Evolutionary conservation across 2,113 vertebrate species (phyloP).

Genomic region (Oreocharis arfaki): DNA sequence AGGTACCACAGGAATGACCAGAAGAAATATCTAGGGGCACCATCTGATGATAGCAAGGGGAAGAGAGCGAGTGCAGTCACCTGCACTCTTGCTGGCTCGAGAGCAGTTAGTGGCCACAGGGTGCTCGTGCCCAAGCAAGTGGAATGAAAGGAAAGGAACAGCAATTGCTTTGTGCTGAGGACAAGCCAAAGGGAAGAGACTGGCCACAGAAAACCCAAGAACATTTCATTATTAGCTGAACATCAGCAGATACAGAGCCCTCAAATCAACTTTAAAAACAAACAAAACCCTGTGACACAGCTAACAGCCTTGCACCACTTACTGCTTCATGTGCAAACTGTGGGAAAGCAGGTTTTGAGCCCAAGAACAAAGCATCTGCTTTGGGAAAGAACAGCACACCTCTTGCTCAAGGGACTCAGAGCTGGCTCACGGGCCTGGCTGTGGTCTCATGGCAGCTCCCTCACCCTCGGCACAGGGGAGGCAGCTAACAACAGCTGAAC

Average conservation of each 20-base stretch:
- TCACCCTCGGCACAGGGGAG: background rate
- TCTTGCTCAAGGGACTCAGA: fast-evolving
- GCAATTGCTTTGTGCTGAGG: background rate
- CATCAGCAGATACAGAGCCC: background rate
- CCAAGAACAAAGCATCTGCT: fast-evolving
- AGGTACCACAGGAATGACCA: background rate
- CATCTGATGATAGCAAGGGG: fast-evolving
- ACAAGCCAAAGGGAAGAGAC: background rate
- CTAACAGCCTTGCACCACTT: background rate
- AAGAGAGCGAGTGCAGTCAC: background rate
- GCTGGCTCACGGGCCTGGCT: fast-evolving
- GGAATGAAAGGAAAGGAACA: background rate
- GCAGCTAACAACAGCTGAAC: background rate
- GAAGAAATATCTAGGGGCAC: background rate
- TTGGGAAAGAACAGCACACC: background rate
- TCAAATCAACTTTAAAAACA: background rate
- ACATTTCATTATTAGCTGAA: background rate
- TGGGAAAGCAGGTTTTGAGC: background rate
- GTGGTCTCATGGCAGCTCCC: background rate
- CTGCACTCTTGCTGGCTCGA: fast-evolving
- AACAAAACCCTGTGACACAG: background rate
- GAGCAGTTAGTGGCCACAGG: background rate
- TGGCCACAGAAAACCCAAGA: background rate
- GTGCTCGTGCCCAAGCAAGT: fast-evolving
- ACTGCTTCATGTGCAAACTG: background rate